Conservation (phyloP, 2,888 invertebrate genomes). For the Crocallis elinguaria region DNA sequence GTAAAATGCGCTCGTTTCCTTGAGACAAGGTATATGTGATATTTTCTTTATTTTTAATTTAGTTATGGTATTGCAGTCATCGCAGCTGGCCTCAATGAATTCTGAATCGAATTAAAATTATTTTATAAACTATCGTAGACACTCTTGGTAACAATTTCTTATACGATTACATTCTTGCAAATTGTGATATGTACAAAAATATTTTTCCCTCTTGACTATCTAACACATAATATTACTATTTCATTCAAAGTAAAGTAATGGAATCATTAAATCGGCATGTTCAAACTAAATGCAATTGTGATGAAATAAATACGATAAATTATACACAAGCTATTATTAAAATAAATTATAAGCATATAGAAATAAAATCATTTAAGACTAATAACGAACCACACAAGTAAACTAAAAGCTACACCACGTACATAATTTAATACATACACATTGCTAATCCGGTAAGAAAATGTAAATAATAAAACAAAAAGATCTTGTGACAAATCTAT, state of each 20-base stretch:
- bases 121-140: slow-evolving; percentile 67
- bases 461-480: not conserved
- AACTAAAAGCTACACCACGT: not conserved
- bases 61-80: not conserved
- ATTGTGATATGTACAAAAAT: slow-evolving; percentile 85
- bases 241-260: slow-evolving; percentile 31
- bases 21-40: no score
- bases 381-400: slow-evolving; percentile 4
- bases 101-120: slow-evolving; percentile 58
- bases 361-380: not conserved
- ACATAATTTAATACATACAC: not conserved
- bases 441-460: not conserved
- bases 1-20: no score
- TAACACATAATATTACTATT: slow-evolving; percentile 46
- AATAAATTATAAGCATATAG: slow-evolving; percentile 30
- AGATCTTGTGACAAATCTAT: not conserved
- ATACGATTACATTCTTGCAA: slow-evolving; percentile 65
- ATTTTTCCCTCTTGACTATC: slow-evolving; percentile 70
- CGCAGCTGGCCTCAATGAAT: slow-evolving; percentile 1
- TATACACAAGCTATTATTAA: slow-evolving; percentile 15
- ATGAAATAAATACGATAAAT: slow-evolving; percentile 34
- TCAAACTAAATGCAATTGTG: slow-evolving; percentile 47
- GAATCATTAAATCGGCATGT: slow-evolving; percentile 27
- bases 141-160: slow-evolving; percentile 76
- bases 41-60: not conserved